Evolutionary conservation across 2,797 vertebrate genomes (phyloP), one percentile per base, ranked within the genome.

Genomic region (Mionectes olivaceus): DNA sequence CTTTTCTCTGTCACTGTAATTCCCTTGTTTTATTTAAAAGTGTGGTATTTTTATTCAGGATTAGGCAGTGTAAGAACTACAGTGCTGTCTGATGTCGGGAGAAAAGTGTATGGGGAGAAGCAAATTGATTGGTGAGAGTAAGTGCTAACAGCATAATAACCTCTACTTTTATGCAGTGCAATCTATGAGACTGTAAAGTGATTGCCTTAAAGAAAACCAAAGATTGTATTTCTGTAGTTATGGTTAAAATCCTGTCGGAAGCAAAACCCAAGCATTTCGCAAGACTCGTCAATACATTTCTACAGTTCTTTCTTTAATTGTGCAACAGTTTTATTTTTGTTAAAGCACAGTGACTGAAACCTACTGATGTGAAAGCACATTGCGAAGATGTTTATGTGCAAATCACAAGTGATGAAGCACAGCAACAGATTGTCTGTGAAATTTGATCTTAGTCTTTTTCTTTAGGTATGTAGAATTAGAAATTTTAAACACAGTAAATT

Each of bases 391-490:
- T 52, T 83, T 47, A 77, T 84, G 79, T 68, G 46, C 44, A 91
- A 94, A 50, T 90, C 25, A 23, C 41, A 91, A 33, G 44, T 64
- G 83, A 37, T 85, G 67, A 81, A 82, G 80, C 35, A 75, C 53
- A 75, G 46, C 47, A 67, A 35, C 63, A 76, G 71, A 60, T 80
- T 22, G 56, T 44, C n/a, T 76, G 41, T 79, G 75, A 69, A 84
- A 79, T 76, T 55, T 63, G 46, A 56, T 74, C 4, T 83, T 64
- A 24, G 35, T 32, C 16, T 7, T 57, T 49, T 88, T 84, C 35
- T 74, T 24, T 84, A 89, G 87, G 60, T 91, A 64, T 30, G 19
- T 74, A 49, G 60, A 90, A 90, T 87, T 65, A 94, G 83, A 43
- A 67, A 90, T 94, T 67, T 69, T 73, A 63, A 77, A 57, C 59